These are phyloP conservation scores for Tenebrosternarchus preto DNA, from an alignment of 2,113 vertebrate genomes.

Conservation along the genomic window DNA sequence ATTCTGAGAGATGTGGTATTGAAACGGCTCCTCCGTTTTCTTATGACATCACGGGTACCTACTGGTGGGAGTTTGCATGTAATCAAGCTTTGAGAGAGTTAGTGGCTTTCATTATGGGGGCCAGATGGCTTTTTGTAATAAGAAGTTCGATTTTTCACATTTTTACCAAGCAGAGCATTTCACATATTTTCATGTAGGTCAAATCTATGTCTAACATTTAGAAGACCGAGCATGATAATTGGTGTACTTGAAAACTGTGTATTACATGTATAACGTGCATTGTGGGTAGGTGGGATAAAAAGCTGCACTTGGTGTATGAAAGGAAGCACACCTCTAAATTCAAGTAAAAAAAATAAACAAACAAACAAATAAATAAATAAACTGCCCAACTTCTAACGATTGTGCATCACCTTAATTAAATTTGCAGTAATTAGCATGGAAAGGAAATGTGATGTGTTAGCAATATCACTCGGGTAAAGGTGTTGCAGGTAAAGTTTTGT, in stretches of 20 bases:
- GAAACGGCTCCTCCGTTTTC: conserved; percentile 45
- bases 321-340: not conserved
- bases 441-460: conserved; percentile 56
- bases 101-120: conserved; percentile 32
- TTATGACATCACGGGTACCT: conserved; percentile 44
- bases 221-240: not conserved
- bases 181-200: not conserved
- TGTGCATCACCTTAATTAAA: conserved; percentile 70
- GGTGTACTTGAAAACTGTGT: not conserved
- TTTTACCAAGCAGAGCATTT: not conserved
- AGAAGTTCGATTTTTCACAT: conserved; percentile 1
- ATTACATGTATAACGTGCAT: too few species aligned
- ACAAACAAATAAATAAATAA: not conserved
- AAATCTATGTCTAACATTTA: not conserved
- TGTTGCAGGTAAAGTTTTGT: conserved; percentile 70
- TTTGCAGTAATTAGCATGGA: conserved; percentile 72
- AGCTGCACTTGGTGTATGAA: not conserved
- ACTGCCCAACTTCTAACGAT: conserved; percentile 18
- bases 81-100: conserved; percentile 34
- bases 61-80: conserved; percentile 33
- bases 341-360: not conserved
- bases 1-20: conserved; percentile 52
- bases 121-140: conserved; percentile 45
- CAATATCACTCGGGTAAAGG: conserved; percentile 64
- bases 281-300: not conserved